Evolutionary conservation across 2,888 invertebrate genomes (phyloP).

Genomic region (Ceraclea dissimilis): DNA sequence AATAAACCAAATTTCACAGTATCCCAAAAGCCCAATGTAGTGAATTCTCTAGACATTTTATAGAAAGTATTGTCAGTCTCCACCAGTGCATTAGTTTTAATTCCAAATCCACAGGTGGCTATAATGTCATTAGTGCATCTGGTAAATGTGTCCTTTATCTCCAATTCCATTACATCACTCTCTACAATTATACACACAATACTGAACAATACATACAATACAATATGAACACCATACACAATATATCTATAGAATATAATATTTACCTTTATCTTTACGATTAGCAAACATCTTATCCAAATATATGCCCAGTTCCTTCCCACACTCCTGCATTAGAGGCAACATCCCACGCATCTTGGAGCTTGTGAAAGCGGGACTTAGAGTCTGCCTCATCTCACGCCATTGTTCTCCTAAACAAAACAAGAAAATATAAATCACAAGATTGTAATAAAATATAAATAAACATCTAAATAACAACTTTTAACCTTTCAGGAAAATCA

Average conservation of each 20-base stretch:
- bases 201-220: too few species aligned
- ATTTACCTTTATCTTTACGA: constrained; percentile 1
- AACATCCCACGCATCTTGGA: constrained; percentile 31
- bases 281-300: constrained; percentile 15
- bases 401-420: constrained; percentile 25
- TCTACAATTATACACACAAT: neutral
- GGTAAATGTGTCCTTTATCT: constrained; percentile 23
- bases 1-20: neutral
- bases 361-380: constrained; percentile 31
- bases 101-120: constrained; percentile 26
- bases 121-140: constrained; percentile 26
- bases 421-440: neutral
- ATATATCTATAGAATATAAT: too few species aligned
- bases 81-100: constrained; percentile 22
- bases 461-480: neutral
- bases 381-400: constrained; percentile 29
- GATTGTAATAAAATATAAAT: neutral
- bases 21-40: neutral
- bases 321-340: constrained; percentile 28
- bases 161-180: constrained; percentile 9
- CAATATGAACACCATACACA: too few species aligned
- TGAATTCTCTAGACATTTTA: constrained; percentile 14
- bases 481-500: constrained; percentile 29
- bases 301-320: constrained; percentile 27
- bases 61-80: constrained; percentile 23